phyloP scores from a whole-genome alignment of 2,113 vertebrate genomes.

The Cromileptes altivelis region DNA sequence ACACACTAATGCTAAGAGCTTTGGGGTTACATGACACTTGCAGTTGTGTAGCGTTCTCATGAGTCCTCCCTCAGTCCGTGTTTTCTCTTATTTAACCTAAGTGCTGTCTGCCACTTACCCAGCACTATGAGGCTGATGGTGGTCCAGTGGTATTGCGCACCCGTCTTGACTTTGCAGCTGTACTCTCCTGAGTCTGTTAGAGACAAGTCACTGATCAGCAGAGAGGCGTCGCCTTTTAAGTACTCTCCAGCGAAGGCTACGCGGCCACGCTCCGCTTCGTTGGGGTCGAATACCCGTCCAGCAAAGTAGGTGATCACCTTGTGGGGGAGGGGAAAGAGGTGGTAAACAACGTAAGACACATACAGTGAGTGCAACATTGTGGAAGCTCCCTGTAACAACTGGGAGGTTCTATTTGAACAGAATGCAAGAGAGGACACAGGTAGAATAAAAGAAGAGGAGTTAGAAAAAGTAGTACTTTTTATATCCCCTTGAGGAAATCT shows the following conservation, averaged over 20 bases:
- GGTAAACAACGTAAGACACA: background rate
- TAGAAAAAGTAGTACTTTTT: no score
- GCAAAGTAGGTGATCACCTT: conserved; percentile 94
- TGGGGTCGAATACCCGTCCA: conserved; percentile 87
- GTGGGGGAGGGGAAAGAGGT: background rate
- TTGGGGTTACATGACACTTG: background rate
- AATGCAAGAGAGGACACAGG: background rate
- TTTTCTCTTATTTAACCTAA: conserved; percentile 2
- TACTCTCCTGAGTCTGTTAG: conserved; percentile 92
- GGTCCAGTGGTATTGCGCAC: conserved; percentile 91
- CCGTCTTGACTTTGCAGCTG: conserved; percentile 95
- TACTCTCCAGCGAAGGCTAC: conserved; percentile 92
- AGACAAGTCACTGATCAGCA: conserved; percentile 90
- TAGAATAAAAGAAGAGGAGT: no score
- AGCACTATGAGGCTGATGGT: conserved; percentile 91
- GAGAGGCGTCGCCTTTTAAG: conserved; percentile 91
- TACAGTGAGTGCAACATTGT: background rate
- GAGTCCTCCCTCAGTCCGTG: background rate
- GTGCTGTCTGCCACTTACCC: conserved; percentile 82
- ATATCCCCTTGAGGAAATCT: no score
- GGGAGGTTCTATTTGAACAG: background rate
- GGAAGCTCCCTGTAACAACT: background rate
- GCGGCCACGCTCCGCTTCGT: conserved; percentile 86
- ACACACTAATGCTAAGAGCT: background rate
- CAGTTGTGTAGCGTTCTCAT: background rate